phyloP scores from a whole-genome alignment of 2,888 invertebrate genomes.

The Kryphioiulus occultus region DNA sequence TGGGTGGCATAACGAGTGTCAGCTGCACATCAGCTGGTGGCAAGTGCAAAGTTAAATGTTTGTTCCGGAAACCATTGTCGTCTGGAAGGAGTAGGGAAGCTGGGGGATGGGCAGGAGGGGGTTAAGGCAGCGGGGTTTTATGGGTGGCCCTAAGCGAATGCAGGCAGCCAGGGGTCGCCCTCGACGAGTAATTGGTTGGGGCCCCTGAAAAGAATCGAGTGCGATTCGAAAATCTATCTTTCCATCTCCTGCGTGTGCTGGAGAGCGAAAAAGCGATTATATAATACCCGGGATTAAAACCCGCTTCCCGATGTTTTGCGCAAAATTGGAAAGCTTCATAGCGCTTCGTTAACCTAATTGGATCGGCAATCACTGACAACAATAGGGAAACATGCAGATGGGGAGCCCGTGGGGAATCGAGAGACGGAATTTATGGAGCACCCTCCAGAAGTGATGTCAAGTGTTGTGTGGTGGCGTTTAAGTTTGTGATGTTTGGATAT shows the following conservation, averaged over 20 bases:
- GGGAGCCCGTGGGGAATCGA: not conserved
- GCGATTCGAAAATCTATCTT: conserved; percentile 14
- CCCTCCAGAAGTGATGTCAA: no score
- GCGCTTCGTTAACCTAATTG: conserved; percentile 40
- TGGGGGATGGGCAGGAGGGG: not conserved
- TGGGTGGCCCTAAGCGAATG: conserved; percentile 12
- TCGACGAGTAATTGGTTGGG: conserved; percentile 2
- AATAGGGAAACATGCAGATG: not conserved
- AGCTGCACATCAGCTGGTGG: conserved; percentile 55
- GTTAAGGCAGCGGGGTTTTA: conserved; percentile 6
- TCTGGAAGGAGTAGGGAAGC: conserved; percentile 21
- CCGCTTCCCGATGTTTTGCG: conserved; percentile 11
- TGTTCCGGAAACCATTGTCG: conserved; percentile 49
- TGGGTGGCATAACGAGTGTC: conserved; percentile 53
- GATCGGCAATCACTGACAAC: conserved; percentile 31
- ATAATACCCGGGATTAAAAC: conserved; percentile 28
- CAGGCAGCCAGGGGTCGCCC: not conserved
- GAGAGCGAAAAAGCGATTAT: conserved; percentile 39
- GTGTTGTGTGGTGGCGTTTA: no score
- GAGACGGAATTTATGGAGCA: not conserved
- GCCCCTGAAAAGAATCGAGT: conserved; percentile 34
- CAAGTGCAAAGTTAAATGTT: conserved; percentile 50
- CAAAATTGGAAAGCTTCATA: conserved; percentile 34
- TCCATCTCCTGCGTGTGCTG: not conserved
- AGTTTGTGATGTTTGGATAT: no score